Conservation (phyloP, 2,113 vertebrate species). For the Gracilinanus agilis region DNA sequence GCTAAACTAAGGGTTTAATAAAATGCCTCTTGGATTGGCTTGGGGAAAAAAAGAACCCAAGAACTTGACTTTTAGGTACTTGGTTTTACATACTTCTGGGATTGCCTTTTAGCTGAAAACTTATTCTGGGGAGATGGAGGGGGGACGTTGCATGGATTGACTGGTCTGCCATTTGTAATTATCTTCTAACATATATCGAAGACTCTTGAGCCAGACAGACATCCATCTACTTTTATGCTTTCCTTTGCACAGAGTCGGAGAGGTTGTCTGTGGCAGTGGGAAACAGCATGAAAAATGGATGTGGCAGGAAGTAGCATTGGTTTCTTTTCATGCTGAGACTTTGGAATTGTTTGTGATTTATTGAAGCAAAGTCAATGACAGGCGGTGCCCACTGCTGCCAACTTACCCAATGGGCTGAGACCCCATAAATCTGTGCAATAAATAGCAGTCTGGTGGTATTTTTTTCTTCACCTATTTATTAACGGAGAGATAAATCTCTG, state of each 20-base stretch:
- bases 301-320: conserved; percentile 42
- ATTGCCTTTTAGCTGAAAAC: conserved; percentile 50
- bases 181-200: background rate
- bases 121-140: background rate
- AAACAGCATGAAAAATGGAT: conserved; percentile 58
- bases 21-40: background rate
- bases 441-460: conserved; percentile 34
- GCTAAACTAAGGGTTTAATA: background rate
- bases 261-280: conserved; percentile 21
- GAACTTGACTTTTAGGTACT: conserved; percentile 18
- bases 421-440: conserved; percentile 53
- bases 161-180: conserved; percentile 42
- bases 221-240: conserved; percentile 36
- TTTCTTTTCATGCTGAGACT: conserved; percentile 2
- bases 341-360: conserved; percentile 39
- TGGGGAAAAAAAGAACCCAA: background rate
- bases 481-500: conserved; percentile 45
- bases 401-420: background rate
- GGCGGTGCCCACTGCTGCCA: background rate
- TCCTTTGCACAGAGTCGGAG: background rate
- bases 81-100: conserved; percentile 44
- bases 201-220: conserved; percentile 28
- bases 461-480: conserved; percentile 55
- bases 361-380: conserved; percentile 30
- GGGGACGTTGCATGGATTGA: background rate